These are phyloP conservation scores for Excalfactoria chinensis DNA, from an alignment of 2,113 vertebrate genomes.

Conservation along the genomic window DNA sequence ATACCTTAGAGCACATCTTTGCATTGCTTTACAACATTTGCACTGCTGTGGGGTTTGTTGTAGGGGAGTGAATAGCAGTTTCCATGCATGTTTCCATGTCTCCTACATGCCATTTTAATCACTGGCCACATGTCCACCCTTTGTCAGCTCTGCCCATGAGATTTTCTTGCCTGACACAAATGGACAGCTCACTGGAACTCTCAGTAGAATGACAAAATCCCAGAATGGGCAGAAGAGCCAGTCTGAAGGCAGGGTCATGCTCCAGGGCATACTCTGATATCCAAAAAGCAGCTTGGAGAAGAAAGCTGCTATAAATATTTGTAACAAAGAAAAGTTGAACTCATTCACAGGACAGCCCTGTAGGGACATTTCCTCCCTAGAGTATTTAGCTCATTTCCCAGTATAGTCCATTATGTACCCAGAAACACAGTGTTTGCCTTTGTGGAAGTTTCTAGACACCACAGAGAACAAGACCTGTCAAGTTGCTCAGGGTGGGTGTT, in stretches of 20 bases:
- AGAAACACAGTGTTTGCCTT: background rate
- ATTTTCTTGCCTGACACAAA: background rate
- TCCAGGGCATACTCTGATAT: background rate
- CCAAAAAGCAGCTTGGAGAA: background rate
- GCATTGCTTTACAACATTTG: rapidly evolving
- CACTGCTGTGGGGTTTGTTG: rapidly evolving
- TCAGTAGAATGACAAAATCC: rapidly evolving
- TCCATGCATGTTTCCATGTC: background rate
- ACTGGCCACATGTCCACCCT: rapidly evolving
- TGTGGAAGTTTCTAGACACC: rapidly evolving
- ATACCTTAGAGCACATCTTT: background rate
- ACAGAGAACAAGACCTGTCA: rapidly evolving
- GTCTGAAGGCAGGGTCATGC: background rate
- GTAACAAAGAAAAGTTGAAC: background rate
- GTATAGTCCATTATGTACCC: background rate
- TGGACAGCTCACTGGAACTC: background rate
- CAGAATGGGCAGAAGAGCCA: background rate
- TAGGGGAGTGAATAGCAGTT: background rate
- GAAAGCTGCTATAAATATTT: too few relatives aligned
- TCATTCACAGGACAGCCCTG: background rate
- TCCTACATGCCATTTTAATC: background rate
- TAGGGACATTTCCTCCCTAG: rapidly evolving
- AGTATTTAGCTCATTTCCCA: rapidly evolving
- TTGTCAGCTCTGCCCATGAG: background rate
- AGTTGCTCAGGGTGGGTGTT: rapidly evolving